Conservation (phyloP, 1,140 invertebrate genomes). For the Dryas iulia region DNA sequence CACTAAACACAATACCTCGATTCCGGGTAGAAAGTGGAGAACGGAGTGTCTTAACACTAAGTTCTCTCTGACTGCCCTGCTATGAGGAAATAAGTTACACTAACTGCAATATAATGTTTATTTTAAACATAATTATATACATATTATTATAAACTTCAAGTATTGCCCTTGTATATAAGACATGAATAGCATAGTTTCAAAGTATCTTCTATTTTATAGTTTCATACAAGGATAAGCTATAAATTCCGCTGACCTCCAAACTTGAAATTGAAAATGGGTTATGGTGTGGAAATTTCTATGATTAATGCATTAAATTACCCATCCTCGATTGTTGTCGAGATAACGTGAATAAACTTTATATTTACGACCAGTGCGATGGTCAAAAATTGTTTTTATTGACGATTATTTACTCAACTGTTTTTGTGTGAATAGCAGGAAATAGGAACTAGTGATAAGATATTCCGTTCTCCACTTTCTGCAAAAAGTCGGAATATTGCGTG, state of each 20-base stretch:
- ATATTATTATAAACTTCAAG: no score
- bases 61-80: no score
- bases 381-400: neutral
- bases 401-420: no score
- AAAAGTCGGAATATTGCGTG: no score
- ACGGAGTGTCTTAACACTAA: no score
- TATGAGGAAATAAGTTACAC: no score
- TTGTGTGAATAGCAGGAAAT: no score
- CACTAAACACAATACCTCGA: no score
- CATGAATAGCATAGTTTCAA: neutral
- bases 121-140: neutral
- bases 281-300: constrained; percentile 36
- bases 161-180: neutral
- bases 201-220: constrained; percentile 28
- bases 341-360: neutral
- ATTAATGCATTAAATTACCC: constrained; percentile 28
- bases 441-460: no score
- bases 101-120: no score
- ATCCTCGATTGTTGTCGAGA: neutral
- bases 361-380: constrained; percentile 12
- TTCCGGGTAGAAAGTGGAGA: no score
- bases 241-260: constrained; percentile 30
- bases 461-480: no score
- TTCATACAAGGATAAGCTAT: constrained; percentile 21
- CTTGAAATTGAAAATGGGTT: constrained; percentile 39